Base-by-base conservation (phyloP, 1,140 invertebrate genomes). In the Drosophila malerkotliana region DNA sequence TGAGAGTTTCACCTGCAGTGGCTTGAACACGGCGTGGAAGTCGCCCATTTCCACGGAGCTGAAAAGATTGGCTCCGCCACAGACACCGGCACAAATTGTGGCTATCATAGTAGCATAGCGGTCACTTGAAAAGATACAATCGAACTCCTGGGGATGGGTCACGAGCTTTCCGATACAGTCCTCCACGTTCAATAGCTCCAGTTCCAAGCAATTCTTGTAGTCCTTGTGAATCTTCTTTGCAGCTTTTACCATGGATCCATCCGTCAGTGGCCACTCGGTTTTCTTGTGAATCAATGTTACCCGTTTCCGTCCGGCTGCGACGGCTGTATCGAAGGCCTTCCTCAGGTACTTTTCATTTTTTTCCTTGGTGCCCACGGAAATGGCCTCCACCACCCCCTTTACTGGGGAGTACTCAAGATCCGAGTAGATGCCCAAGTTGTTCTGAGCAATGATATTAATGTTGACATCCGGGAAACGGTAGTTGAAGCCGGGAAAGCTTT, bases 361-460 rank as follows among this genome's bases (percentile, higher is more conserved):
- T 0, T 21, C 4, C 1, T 74, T 47, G 21, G 58, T 73, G 1
- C 74, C 51, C 10, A 91, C 82, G 5, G 67, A 69, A 8, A 91
- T 39, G 0, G 84, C 83, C 41, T 91, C 89, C n/a, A 91, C 85
- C 1, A 91, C 77, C 2, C 89, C 89, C 14, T 66, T 45, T 0
- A 91, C 89, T 0, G 89, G 89, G 0, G 77, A 72, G 9, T 91
- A 91, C 49, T 91, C 90, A 32, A 91, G 30, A 28, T 91, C 90
- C 4, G 71, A 51, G 48, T 73, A 87, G 52, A 78, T 75, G 8
- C 90, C 89, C 68, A 75, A 79, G 37, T 91, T 90, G 47, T 91
- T 91, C 9, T 91, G 76, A 0, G 63, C 60, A 5, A 90, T 73
- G 21, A 91, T 5, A 44, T 64, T 61, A 1, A 91, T 84, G 34